Conservation (phyloP, 2,797 vertebrate genomes). For the Chelidonichthys spinosus region DNA sequence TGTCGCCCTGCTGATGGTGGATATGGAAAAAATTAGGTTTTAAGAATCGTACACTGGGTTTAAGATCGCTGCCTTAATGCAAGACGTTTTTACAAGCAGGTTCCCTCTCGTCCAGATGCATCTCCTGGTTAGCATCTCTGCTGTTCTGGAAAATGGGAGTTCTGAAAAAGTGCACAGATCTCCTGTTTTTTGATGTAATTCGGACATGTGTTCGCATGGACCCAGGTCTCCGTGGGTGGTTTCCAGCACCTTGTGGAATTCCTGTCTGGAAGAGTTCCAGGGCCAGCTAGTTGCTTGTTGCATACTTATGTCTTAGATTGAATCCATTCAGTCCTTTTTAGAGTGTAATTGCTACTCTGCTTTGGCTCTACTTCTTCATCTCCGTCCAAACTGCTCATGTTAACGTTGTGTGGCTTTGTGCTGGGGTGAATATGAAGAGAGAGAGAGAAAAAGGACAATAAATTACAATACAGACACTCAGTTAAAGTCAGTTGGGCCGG, state of each 20-base stretch:
- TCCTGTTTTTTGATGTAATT: conserved; percentile 5
- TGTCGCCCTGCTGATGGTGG: neutral
- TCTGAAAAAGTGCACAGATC: no score
- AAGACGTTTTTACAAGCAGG: neutral
- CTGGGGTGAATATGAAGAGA: conserved; percentile 21
- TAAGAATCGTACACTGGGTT: neutral
- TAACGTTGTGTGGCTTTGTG: conserved; percentile 28
- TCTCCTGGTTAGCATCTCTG: neutral
- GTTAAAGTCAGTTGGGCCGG: conserved; percentile 1
- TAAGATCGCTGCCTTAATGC: neutral
- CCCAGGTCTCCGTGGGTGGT: conserved; percentile 35
- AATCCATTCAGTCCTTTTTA: conserved; percentile 30
- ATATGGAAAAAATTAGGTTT: neutral
- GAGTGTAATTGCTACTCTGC: conserved; percentile 38
- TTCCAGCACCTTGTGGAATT: conserved; percentile 52
- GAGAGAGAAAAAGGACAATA: conserved; percentile 19
- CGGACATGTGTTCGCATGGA: conserved; percentile 7
- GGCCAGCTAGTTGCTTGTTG: conserved; percentile 14
- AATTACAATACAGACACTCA: conserved; percentile 8
- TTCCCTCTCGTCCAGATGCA: neutral
- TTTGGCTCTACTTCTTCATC: conserved; percentile 33
- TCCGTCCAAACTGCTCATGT: conserved; percentile 27
- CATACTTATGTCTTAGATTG: conserved; percentile 26
- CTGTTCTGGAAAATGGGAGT: neutral
- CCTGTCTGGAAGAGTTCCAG: conserved; percentile 27